Evolutionary conservation across 2,797 vertebrate genomes (phyloP).

Genomic region (Tokudaia tokunoshimensis): DNA sequence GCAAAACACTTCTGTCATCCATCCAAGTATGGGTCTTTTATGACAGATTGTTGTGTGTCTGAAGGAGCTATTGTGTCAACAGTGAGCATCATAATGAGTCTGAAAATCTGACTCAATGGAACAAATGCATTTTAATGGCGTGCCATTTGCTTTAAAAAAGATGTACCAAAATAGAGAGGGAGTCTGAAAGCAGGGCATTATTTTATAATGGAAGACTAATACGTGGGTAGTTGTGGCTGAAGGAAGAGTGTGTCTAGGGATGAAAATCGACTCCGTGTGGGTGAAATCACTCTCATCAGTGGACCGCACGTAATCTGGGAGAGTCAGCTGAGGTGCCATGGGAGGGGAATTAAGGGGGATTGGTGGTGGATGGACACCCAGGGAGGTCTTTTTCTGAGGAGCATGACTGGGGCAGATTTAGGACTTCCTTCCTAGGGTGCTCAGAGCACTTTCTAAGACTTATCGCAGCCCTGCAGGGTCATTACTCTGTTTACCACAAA

Average conservation of each 20-base stretch:
- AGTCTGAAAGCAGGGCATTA: constrained; percentile 83
- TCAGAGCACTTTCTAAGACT: neutral
- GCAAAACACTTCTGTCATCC: constrained; percentile 75
- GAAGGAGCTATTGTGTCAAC: constrained; percentile 78
- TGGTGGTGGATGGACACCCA: neutral
- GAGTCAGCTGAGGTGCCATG: neutral
- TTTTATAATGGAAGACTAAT: constrained; percentile 83
- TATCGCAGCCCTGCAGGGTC: neutral
- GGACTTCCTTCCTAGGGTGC: neutral
- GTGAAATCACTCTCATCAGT: constrained; percentile 59
- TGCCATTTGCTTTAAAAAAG: constrained; percentile 81
- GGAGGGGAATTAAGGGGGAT: neutral
- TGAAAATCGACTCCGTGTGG: constrained; percentile 59
- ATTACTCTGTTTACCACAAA: neutral
- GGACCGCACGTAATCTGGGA: constrained; percentile 22
- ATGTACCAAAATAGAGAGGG: constrained; percentile 81
- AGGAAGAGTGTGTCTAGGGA: constrained; percentile 64
- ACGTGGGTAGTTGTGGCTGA: constrained; percentile 63
- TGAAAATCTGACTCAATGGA: constrained; percentile 81
- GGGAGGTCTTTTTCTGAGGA: neutral
- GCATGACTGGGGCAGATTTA: neutral
- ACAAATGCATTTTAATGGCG: constrained; percentile 83
- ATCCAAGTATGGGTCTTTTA: constrained; percentile 59
- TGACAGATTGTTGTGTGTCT: constrained; percentile 63
- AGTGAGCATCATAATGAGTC: constrained; percentile 80